These are phyloP conservation scores for Arion vulgaris DNA, from an alignment of 1,140 invertebrate species.

Conservation along the genomic window DNA sequence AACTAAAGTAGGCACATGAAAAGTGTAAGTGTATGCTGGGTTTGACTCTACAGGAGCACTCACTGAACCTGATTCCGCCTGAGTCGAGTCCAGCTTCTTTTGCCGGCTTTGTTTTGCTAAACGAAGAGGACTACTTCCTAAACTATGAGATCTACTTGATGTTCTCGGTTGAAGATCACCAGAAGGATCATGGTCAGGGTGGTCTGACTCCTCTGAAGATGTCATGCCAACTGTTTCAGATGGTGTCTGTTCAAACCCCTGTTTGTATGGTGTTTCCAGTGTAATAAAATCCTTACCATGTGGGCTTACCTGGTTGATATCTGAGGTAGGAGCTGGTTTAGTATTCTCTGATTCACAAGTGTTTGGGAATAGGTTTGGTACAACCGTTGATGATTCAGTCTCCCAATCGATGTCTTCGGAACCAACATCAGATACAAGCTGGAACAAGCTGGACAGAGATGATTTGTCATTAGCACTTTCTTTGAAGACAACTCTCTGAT, in stretches of 20 bases:
- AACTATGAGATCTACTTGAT: background rate
- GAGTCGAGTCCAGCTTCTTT: constrained; percentile 40
- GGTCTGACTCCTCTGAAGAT: constrained; percentile 22
- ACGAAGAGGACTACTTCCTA: background rate
- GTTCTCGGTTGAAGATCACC: background rate
- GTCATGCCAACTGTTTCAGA: constrained; percentile 12
- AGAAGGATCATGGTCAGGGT: background rate
- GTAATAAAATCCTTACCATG: constrained; percentile 22
- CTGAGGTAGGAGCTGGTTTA: constrained; percentile 31
- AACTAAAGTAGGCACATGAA: constrained; percentile 65
- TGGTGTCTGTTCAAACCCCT: background rate
- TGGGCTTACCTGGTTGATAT: background rate
- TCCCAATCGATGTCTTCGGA: constrained; percentile 23
- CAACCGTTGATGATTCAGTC: background rate
- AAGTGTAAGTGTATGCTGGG: constrained; percentile 60
- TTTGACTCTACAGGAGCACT: constrained; percentile 9
- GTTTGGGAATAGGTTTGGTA: constrained; percentile 12
- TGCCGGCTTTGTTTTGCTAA: constrained; percentile 43
- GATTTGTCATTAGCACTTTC: constrained; percentile 19
- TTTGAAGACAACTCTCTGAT: background rate
- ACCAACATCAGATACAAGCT: constrained; percentile 41
- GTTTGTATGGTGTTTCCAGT: constrained; percentile 7
- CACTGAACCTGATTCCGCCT: background rate
- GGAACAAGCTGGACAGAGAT: constrained; percentile 41
- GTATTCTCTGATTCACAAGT: background rate